A percentile compares a stretch with the other conserved stretches of the same genome.
Conservation (phyloP, 2,797 vertebrate genomes). For the Sebastes trivittatus region DNA sequence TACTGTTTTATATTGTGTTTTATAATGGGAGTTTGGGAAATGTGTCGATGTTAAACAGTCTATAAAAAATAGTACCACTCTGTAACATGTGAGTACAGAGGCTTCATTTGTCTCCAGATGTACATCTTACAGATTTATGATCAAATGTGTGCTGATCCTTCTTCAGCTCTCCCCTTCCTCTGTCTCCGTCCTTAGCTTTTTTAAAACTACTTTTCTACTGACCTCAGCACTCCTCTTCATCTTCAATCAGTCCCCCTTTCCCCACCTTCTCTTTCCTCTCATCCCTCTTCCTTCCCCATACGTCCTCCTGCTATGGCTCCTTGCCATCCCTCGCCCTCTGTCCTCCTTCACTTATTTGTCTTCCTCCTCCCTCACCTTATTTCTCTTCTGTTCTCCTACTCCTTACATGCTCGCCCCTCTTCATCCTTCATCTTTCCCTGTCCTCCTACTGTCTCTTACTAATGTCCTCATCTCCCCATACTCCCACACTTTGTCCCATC, state of each 20-base stretch:
- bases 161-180: background rate
- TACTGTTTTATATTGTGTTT: background rate
- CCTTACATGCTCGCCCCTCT: background rate
- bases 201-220: conserved; percentile 14
- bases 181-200: background rate
- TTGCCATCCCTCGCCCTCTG: background rate
- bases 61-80: background rate
- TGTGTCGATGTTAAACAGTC: background rate
- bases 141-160: conserved; percentile 15
- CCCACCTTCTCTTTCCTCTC: background rate
- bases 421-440: background rate
- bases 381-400: background rate
- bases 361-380: background rate
- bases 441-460: background rate
- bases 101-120: background rate
- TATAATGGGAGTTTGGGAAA: background rate
- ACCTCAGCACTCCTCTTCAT: conserved; percentile 37
- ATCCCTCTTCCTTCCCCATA: conserved; percentile 1
- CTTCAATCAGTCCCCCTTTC: conserved; percentile 10
- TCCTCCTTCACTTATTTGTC: conserved; percentile 5
- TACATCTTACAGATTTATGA: conserved; percentile 1
- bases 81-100: background rate
- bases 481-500: background rate
- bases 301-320: background rate
- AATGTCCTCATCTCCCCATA: background rate